phyloP scores from a whole-genome alignment of 2,113 vertebrate species.

The Alectura lathami region DNA sequence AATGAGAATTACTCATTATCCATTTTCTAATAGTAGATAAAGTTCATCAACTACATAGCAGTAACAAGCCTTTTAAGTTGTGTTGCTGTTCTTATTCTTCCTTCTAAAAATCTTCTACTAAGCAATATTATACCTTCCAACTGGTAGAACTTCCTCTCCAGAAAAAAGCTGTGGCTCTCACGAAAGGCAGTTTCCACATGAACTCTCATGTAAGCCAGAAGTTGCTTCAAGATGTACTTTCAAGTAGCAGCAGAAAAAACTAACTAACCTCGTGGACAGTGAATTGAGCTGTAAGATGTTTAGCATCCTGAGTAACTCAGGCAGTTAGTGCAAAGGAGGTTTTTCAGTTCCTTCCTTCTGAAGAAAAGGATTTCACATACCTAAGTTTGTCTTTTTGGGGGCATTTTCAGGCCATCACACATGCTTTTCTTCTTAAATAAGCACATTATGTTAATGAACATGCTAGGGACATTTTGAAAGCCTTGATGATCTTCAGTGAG shows the following conservation, averaged over 20 bases:
- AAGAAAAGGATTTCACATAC: not conserved
- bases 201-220: not conserved
- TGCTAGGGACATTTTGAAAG: not conserved
- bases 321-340: not conserved
- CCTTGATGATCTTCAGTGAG: not conserved
- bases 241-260: not conserved
- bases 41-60: conserved; percentile 6
- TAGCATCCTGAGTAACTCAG: not conserved
- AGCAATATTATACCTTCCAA: not conserved
- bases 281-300: not conserved
- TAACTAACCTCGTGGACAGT: not conserved
- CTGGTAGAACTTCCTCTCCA: not conserved
- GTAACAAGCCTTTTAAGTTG: not conserved
- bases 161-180: not conserved
- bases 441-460: not conserved
- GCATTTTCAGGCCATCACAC: not conserved
- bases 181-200: not conserved
- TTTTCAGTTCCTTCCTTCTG: not conserved
- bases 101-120: not conserved
- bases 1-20: not conserved
- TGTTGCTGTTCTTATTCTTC: not conserved
- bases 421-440: not conserved
- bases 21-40: not conserved
- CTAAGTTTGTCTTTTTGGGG: not conserved
- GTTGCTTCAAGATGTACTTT: not conserved